Base-by-base conservation (phyloP, 2,113 vertebrate genomes). In the Parus major region DNA sequence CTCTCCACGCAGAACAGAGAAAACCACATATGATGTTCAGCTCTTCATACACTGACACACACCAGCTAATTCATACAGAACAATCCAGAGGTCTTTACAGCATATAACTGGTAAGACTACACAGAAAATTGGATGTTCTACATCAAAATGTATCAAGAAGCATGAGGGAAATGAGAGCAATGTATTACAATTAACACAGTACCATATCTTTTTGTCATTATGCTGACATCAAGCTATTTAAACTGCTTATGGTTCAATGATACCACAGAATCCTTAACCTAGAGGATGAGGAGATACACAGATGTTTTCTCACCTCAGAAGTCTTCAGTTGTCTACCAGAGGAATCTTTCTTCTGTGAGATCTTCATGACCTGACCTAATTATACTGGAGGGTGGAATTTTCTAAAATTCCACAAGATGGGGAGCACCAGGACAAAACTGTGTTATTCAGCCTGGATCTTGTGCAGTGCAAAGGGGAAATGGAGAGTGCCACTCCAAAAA, bases 11-110 rank as follows among this genome's bases (percentile, higher is more conserved):
- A 66, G 50, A 82, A 78, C n/a, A 70, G 28, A 60, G 29, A 84
- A 88, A 86, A 60, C 6, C 6, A 63, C 0, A 0, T 33, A 25
- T 2, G 11, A 79, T 11, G 16, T 77, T 64, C 71, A 33, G 7
- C 0, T 2, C 15, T 41, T 63, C 23, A 11, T 25, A 76, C 15
- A 61, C 5, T 55, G 52, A 47, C 0, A 0, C 29, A 76, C 1
- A 56, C 21, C 10, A 73, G 12, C 19, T 64, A 27, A 65, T 50
- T 64, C 6, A 5, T 63, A 46, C 82, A 56, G 18, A 84, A 24
- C 7, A 59, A 50, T 35, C 3, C 9, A 12, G 24, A 57, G 33
- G 31, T 11, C 23, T 63, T 69, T 73, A 47, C 15, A 86, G 53
- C 8, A 2, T 36, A 42, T 61, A 11, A n/a, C 3, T 46, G 42